Evolutionary conservation across 2,888 invertebrate genomes (phyloP).

Genomic region (Cataglyphis cursor): DNA sequence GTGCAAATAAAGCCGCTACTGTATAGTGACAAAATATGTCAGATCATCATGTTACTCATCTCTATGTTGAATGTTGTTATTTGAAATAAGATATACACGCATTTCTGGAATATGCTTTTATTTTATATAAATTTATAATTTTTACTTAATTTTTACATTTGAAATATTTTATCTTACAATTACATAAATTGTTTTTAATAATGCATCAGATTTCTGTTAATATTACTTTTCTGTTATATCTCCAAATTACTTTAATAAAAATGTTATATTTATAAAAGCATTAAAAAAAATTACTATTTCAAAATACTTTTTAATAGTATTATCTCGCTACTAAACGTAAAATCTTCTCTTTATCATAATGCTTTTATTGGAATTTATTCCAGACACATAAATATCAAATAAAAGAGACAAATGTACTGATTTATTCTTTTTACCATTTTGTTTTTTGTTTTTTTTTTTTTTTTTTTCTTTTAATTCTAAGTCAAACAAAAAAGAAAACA

Average conservation of each 20-base stretch:
- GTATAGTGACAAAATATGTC: not conserved
- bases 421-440: conserved; percentile 56
- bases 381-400: conserved; percentile 72
- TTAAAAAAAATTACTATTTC: not conserved
- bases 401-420: conserved; percentile 71
- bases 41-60: not conserved
- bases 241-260: not conserved
- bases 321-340: conserved; percentile 17
- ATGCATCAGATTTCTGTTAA: not conserved
- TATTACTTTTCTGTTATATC: not conserved
- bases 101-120: not conserved
- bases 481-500: conserved; percentile 56
- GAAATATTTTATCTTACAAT: not conserved
- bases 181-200: not conserved
- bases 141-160: not conserved
- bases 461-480: conserved; percentile 36
- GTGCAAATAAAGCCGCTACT: conserved; percentile 15
- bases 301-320: conserved; percentile 10
- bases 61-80: not conserved
- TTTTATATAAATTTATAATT: not conserved
- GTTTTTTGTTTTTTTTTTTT: conserved; percentile 7
- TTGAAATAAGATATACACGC: not conserved
- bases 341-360: conserved; percentile 47
- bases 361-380: conserved; percentile 57
- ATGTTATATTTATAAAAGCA: not conserved